Base-by-base conservation (phyloP, 2,797 vertebrate species). In the Ptychobarbus kaznakovi region DNA sequence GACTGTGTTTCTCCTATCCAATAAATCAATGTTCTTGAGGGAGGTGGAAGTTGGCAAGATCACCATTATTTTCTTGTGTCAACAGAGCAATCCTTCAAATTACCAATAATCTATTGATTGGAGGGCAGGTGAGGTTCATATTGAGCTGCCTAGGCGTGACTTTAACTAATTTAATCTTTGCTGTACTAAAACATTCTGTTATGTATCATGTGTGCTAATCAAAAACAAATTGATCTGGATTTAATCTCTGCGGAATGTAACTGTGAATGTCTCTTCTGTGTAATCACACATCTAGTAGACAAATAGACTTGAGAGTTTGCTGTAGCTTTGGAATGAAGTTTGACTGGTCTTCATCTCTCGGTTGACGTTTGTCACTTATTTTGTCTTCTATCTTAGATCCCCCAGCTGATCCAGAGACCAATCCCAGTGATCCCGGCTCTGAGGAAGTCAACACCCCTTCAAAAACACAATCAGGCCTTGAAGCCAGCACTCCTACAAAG, bases 391-490 rank as follows among this genome's bases (percentile, higher is more conserved):
- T 1, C 68, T 56, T 89, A 93, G 93, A 91, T 92, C 87, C 91
- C 20, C 77, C 79, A 61, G 84, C 90, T 13, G 84, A 86, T 70
- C 84, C 89, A 18, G 91, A 92, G 38, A 22, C 51, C 3, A 92
- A 86, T 46, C 89, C 89, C 3, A 82, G 81, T 0, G 92, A 92
- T 1, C 69, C 77, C 0, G 91, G 92, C 49, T 92, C 92, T 0
- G 93, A 95, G 80, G 94, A 93, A 79, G 90, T 90, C 49, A 94
- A 90, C 87, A 90, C 91, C 78, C 92, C 93, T 53, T 87, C 79
- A 4, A 91, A 89, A 66, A 87, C 79, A 0, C 72, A 80, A 40
- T 80, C 77, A 5, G 56, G 56, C 4, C 15, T 65, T 49, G 94
- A 93, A 69, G 89, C 91, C 38, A 94, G 90, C 86, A 90, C 90